Conservation (phyloP, 1,140 invertebrate species). For the Bombus pascuorum region DNA sequence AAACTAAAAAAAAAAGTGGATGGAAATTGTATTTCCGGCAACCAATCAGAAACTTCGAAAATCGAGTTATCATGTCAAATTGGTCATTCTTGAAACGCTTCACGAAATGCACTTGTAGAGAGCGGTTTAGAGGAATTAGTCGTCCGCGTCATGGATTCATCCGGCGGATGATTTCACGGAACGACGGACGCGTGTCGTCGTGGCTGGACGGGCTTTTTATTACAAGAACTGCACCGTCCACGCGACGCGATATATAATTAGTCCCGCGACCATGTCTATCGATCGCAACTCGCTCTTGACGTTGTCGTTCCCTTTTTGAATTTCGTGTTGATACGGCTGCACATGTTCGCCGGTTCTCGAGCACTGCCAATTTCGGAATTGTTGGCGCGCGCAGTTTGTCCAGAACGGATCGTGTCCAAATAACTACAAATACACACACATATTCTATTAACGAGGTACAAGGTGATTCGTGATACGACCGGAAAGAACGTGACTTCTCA, state of each 20-base stretch:
- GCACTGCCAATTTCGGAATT: conserved; percentile 66
- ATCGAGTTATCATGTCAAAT: background rate
- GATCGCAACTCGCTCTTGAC: conserved; percentile 9
- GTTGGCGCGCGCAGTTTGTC: conserved; percentile 46
- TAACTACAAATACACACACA: background rate
- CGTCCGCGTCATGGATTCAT: background rate
- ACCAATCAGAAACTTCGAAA: background rate
- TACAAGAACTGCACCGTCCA: conserved; percentile 14
- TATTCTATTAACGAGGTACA: background rate
- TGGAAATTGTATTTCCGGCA: background rate
- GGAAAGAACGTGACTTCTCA: too few species aligned
- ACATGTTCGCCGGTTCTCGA: conserved; percentile 36
- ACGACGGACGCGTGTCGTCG: background rate
- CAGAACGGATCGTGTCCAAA: background rate
- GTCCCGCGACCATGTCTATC: background rate
- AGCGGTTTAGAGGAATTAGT: background rate
- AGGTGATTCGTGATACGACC: background rate
- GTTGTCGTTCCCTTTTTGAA: conserved; percentile 1
- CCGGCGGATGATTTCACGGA: background rate
- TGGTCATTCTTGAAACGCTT: background rate
- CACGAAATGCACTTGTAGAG: background rate
- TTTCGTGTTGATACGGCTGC: conserved; percentile 14
- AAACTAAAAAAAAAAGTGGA: background rate
- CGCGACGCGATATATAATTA: conserved; percentile 31
- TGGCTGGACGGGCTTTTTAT: conserved; percentile 1